Evolutionary conservation across 2,113 vertebrate species (phyloP).

Genomic region (Cheirogaleus medius): DNA sequence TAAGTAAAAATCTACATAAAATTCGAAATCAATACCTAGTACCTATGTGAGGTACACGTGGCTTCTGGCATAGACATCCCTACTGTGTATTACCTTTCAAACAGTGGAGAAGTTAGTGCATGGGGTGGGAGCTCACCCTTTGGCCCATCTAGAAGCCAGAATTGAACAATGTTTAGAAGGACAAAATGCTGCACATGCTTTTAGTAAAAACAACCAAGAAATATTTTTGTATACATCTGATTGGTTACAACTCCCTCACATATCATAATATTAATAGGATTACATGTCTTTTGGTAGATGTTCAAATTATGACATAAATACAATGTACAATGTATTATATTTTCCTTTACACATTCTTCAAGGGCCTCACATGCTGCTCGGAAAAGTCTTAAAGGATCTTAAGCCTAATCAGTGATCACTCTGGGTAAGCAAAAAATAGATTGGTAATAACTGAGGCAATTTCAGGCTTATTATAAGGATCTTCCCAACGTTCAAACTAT

Average conservation of each 20-base stretch:
- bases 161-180: background rate
- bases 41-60: background rate
- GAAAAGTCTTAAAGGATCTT: background rate
- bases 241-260: background rate
- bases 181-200: background rate
- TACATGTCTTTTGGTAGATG: background rate
- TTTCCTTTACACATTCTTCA: background rate
- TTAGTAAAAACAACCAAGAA: background rate
- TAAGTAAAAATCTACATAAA: background rate
- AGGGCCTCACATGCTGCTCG: background rate
- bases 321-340: background rate
- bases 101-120: background rate
- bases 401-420: background rate
- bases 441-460: background rate
- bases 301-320: slow-evolving; percentile 6
- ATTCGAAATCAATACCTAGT: background rate
- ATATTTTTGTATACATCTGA: background rate
- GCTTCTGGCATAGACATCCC: background rate
- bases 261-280: background rate
- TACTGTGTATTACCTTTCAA: background rate
- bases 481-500: background rate
- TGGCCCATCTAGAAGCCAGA: background rate
- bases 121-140: fast-evolving
- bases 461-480: background rate
- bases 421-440: background rate